A percentile compares a stretch with the other conserved stretches of the same genome.
Evolutionary conservation across 30 jellyfish, hydroid and myxozoan genomes (phyloP).

Genomic region (Cassiopea xamachana): DNA sequence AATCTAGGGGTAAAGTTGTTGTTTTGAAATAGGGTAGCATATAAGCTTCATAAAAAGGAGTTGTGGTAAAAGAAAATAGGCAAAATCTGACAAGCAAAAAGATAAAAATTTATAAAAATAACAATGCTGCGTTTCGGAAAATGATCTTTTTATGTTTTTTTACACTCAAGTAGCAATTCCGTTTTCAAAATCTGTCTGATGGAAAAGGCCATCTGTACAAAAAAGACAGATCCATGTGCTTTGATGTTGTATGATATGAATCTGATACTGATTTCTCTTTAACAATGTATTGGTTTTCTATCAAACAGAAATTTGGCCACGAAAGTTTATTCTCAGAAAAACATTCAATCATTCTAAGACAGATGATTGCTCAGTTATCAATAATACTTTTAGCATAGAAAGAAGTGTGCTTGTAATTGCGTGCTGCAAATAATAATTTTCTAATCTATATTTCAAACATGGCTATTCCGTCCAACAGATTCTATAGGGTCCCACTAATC

Average conservation of each 20-base stretch:
- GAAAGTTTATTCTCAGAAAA: slow-evolving; percentile 3
- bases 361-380: slow-evolving; percentile 4
- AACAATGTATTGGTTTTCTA: slow-evolving; percentile 6
- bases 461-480: slow-evolving; percentile 9
- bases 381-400: not conserved
- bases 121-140: slow-evolving; percentile 7
- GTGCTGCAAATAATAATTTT: not conserved
- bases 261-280: not conserved
- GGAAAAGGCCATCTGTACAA: slow-evolving; percentile 16
- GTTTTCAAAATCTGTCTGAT: not conserved
- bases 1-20: not conserved
- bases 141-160: not conserved
- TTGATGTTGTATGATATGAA: not conserved
- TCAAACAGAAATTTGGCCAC: slow-evolving; percentile 9
- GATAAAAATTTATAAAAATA: slow-evolving; percentile 8
- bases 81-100: not conserved
- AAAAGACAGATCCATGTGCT: slow-evolving; percentile 9
- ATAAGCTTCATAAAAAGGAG: not conserved
- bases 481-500: not conserved
- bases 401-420: slow-evolving; percentile 11
- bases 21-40: slow-evolving; percentile 8
- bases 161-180: not conserved
- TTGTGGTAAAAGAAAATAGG: not conserved
- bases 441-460: not conserved
- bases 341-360: not conserved